phyloP scores from a whole-genome alignment of 2,797 vertebrate genomes.

The Cyclopterus lumpus region DNA sequence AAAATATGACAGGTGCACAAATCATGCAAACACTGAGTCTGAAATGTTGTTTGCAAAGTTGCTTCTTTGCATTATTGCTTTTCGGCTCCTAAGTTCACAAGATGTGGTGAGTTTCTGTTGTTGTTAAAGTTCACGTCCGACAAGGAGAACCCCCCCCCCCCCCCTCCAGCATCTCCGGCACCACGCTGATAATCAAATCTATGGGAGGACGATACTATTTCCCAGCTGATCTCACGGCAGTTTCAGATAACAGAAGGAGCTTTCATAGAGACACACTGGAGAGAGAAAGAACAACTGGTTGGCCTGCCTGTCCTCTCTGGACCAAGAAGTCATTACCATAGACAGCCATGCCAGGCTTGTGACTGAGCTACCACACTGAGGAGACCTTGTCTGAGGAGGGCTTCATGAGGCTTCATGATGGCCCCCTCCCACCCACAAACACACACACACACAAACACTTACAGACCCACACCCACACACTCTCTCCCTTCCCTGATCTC shows the following conservation, averaged over 20 bases:
- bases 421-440: conserved; percentile 10
- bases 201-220: conserved; percentile 49
- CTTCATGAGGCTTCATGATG: conserved; percentile 69
- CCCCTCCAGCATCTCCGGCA: conserved; percentile 7
- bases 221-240: conserved; percentile 35
- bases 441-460: not conserved
- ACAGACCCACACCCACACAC: not conserved
- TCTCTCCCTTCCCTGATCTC: conserved; percentile 15
- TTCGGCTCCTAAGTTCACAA: not conserved
- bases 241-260: conserved; percentile 69
- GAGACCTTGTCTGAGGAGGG: conserved; percentile 70
- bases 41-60: not conserved
- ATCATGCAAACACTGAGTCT: not conserved
- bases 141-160: not conserved
- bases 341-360: conserved; percentile 72
- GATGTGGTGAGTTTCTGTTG: not conserved
- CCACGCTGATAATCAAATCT: conserved; percentile 55
- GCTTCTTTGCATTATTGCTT: conserved; percentile 1
- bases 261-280: conserved; percentile 58
- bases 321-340: conserved; percentile 74
- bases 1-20: not conserved
- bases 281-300: conserved; percentile 61
- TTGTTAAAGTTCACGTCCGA: not conserved
- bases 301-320: conserved; percentile 54
- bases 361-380: conserved; percentile 72